Evolutionary conservation across 2,888 invertebrate species (phyloP).

Genomic region (Aspidiotus rigidus): DNA sequence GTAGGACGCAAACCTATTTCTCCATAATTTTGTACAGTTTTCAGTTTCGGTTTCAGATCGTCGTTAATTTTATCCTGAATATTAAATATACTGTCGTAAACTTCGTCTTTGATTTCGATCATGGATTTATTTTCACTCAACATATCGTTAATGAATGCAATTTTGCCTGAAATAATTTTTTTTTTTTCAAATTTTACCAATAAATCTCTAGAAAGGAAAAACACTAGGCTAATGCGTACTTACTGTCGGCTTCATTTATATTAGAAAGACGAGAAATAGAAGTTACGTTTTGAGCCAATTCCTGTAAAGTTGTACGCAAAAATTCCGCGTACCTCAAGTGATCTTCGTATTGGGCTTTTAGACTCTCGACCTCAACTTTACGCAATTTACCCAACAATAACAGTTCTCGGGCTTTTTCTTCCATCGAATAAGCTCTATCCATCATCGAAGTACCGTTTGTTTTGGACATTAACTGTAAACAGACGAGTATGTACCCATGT

Average conservation of each 20-base stretch:
- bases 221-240: neutral
- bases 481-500: neutral
- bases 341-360: constrained; percentile 41
- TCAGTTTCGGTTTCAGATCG: constrained; percentile 35
- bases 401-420: constrained; percentile 41
- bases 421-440: constrained; percentile 42
- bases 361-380: constrained; percentile 44
- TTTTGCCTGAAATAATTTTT: neutral
- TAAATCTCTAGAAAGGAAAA: too few species aligned
- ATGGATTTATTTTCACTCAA: constrained; percentile 8
- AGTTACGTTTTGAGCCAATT: constrained; percentile 16
- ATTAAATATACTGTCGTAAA: constrained; percentile 24
- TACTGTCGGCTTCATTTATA: constrained; percentile 2
- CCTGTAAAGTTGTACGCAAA: constrained; percentile 8
- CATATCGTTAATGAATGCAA: constrained; percentile 11
- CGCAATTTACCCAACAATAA: constrained; percentile 43
- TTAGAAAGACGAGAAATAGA: neutral
- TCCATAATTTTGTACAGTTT: constrained; percentile 12
- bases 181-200: too few species aligned
- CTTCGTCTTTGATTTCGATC: constrained; percentile 15
- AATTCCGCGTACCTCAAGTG: constrained; percentile 15
- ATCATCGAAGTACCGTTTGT: constrained; percentile 41
- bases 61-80: constrained; percentile 28
- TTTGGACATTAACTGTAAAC: constrained; percentile 31
- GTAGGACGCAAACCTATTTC: constrained; percentile 19